Evolutionary conservation across 2,797 vertebrate species (phyloP).

Genomic region (Rhincodon typus): DNA sequence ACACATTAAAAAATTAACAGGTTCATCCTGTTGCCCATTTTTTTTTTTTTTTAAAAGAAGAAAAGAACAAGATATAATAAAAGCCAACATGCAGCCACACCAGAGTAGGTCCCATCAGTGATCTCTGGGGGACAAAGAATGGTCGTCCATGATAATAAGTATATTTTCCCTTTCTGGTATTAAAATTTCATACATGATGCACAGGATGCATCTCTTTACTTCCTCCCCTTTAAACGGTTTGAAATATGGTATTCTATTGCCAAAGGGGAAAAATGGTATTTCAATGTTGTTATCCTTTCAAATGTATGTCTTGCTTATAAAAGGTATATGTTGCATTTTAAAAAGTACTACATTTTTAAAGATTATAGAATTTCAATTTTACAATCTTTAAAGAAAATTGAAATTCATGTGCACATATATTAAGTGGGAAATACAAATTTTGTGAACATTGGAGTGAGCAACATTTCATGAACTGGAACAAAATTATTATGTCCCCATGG

Average conservation of each 20-base stretch:
- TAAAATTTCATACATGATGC: too few species aligned
- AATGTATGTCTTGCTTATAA: background rate
- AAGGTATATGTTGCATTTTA: background rate
- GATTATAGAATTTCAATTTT: background rate
- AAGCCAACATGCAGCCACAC: slow-evolving; percentile 29
- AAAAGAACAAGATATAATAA: background rate
- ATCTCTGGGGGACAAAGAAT: background rate
- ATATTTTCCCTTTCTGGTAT: too few species aligned
- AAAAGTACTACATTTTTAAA: background rate
- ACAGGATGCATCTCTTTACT: background rate
- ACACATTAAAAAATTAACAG: slow-evolving; percentile 24
- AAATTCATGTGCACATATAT: background rate
- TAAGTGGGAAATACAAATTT: background rate
- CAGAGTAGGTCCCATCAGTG: background rate
- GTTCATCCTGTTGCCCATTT: background rate
- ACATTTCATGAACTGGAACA: background rate
- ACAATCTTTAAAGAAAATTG: background rate
- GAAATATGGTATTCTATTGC: background rate
- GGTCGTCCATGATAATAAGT: too few species aligned
- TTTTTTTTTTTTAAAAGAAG: background rate
- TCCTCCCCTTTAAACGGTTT: background rate
- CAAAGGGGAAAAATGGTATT: background rate
- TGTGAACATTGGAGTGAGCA: background rate
- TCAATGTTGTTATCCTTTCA: background rate
- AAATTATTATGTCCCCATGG: background rate